These are phyloP conservation scores for Rotaria macrura DNA, from an alignment of 2,888 invertebrate species.

Conservation along the genomic window DNA sequence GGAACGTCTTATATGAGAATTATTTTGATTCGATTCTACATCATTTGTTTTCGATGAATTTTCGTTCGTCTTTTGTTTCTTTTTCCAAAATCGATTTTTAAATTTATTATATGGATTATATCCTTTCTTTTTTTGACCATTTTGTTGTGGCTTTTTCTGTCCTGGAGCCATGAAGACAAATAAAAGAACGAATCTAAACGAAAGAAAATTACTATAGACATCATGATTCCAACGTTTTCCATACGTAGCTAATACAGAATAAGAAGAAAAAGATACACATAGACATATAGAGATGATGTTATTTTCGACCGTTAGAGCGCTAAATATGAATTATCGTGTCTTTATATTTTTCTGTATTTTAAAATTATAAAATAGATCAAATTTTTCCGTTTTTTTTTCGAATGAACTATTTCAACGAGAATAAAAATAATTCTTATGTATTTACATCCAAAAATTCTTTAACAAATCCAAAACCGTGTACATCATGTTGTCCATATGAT, in stretches of 20 bases:
- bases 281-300: not conserved
- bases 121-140: not conserved
- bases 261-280: not conserved
- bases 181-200: not conserved
- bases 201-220: too few species aligned
- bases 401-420: not conserved
- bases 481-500: not conserved
- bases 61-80: not conserved
- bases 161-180: not conserved
- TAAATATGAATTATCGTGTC: not conserved
- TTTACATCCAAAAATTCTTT: too few species aligned
- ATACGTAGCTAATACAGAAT: too few species aligned
- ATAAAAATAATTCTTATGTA: not conserved
- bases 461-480: not conserved
- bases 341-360: not conserved
- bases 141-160: not conserved
- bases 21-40: not conserved
- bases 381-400: not conserved
- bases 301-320: not conserved
- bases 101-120: constrained; percentile 8
- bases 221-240: too few species aligned
- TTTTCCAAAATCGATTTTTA: not conserved
- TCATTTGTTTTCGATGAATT: not conserved
- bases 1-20: not conserved
- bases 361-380: not conserved